phyloP scores from a whole-genome alignment of 2,113 vertebrate species.

The Montifringilla adamsi region DNA sequence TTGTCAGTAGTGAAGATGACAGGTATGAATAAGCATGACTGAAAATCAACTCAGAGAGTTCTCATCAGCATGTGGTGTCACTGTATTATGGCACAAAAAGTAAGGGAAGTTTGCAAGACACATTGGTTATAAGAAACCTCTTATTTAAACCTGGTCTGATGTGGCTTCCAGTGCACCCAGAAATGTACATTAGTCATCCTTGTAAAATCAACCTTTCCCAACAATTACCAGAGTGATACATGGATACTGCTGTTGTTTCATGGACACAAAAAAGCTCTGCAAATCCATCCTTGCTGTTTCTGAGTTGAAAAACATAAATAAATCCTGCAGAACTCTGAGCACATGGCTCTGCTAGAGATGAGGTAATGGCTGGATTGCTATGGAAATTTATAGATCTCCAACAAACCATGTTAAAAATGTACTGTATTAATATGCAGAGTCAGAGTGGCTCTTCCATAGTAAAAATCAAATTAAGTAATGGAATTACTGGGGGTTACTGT shows the following conservation, averaged over 20 bases:
- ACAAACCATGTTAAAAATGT: not conserved
- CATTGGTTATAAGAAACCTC: not conserved
- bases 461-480: not conserved
- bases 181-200: not conserved
- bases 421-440: not conserved
- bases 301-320: not conserved
- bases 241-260: not conserved
- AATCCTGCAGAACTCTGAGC: constrained; percentile 13
- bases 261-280: not conserved
- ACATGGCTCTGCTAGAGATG: not conserved
- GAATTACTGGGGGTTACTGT: not conserved
- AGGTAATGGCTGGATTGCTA: not conserved
- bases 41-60: not conserved
- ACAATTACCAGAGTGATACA: not conserved
- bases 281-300: not conserved
- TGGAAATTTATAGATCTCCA: constrained; percentile 13
- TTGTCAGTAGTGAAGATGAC: not conserved
- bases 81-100: not conserved
- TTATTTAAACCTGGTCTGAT: not conserved
- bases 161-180: not conserved
- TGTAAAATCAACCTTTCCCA: not conserved
- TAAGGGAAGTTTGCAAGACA: not conserved
- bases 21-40: not conserved
- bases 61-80: not conserved
- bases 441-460: not conserved